Evolutionary conservation across 2,113 vertebrate species (phyloP).

Genomic region (Lepisosteus oculatus): DNA sequence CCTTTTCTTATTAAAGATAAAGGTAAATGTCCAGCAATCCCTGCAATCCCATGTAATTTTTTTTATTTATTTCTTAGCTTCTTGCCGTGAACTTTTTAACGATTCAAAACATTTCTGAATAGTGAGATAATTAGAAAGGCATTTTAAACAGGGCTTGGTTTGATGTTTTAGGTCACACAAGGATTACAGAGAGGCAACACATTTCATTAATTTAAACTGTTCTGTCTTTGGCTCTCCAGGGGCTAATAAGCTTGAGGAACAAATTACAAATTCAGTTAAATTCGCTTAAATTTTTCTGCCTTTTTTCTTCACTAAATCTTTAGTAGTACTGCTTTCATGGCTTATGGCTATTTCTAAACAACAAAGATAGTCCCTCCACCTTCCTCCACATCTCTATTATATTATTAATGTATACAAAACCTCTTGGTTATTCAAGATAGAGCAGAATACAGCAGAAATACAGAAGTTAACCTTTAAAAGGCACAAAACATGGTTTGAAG

Average conservation of each 20-base stretch:
- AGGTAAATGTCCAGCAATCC: no score
- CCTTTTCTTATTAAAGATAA: neutral
- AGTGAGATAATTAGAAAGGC: neutral
- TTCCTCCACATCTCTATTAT: neutral
- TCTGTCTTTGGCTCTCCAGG: neutral
- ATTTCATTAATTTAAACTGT: conserved; percentile 1
- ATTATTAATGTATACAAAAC: neutral
- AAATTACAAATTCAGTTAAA: neutral
- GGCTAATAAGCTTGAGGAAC: neutral
- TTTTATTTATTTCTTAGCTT: neutral
- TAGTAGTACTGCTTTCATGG: neutral
- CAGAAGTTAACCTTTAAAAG: no score
- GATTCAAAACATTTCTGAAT: neutral
- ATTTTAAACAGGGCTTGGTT: conserved; percentile 1
- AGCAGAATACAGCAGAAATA: no score
- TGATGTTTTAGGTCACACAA: conserved; percentile 1
- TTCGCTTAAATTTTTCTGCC: neutral
- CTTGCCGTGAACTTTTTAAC: neutral
- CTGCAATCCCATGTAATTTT: neutral
- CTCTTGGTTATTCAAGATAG: neutral
- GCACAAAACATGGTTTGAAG: no score
- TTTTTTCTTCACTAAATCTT: neutral
- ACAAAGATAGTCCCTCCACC: neutral
- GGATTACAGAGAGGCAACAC: conserved; percentile 1
- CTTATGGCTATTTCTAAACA: neutral